phyloP scores from a whole-genome alignment of 1,140 invertebrate genomes.

The Trichonephila inaurata region DNA sequence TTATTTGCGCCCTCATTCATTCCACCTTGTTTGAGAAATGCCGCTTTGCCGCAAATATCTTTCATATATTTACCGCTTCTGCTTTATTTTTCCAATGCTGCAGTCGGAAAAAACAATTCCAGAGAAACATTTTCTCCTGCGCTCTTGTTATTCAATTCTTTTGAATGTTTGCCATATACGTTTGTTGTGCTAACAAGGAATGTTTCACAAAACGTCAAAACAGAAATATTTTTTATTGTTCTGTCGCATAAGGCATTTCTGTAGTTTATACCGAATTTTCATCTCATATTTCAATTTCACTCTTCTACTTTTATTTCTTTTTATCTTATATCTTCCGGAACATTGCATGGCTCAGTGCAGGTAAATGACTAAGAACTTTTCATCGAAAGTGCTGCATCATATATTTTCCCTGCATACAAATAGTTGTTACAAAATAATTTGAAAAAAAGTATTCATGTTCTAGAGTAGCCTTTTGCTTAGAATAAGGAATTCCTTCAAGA shows the following conservation, averaged over 20 bases:
- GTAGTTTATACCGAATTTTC: neutral
- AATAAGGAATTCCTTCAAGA: too few relatives aligned
- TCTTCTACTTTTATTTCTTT: neutral
- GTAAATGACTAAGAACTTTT: too few relatives aligned
- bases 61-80: slow-evolving; percentile 23
- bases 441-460: too few relatives aligned
- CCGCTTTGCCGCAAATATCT: neutral
- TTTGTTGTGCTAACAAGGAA: slow-evolving; percentile 48
- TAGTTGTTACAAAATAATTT: too few relatives aligned
- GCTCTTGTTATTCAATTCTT: slow-evolving; percentile 45
- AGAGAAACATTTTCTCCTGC: neutral
- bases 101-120: neutral
- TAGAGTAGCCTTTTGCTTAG: too few relatives aligned
- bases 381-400: too few relatives aligned
- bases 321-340: neutral
- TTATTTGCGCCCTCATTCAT: neutral
- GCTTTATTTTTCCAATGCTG: neutral
- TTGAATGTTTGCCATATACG: slow-evolving; percentile 41
- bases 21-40: neutral
- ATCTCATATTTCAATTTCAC: slow-evolving; percentile 11
- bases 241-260: slow-evolving; percentile 7
- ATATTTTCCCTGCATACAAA: too few relatives aligned
- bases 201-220: slow-evolving; percentile 46
- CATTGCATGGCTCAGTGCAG: too few relatives aligned
- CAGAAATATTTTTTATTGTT: slow-evolving; percentile 22